A percentile compares a stretch with the other conserved stretches of the same genome.
Conservation (phyloP, 2,888 invertebrate species). For the Elysia crispata region DNA sequence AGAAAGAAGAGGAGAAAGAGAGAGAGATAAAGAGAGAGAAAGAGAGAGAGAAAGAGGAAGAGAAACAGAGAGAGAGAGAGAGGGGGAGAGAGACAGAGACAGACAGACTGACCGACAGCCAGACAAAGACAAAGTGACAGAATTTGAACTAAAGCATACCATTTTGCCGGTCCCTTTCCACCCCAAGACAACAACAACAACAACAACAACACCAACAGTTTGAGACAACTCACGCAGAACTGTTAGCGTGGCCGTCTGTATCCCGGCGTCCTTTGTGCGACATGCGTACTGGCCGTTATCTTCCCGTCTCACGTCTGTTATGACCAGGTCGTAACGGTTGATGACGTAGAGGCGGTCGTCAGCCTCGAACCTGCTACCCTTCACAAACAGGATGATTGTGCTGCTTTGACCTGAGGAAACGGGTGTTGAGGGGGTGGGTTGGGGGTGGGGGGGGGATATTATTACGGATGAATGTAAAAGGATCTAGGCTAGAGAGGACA, state of each 20-base stretch:
- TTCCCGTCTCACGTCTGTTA: slow-evolving; percentile 53
- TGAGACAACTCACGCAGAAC: slow-evolving; percentile 32
- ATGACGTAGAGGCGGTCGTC: slow-evolving; percentile 52
- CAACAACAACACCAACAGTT: too few relatives aligned
- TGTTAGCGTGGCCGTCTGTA: slow-evolving; percentile 41
- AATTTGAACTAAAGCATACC: too few relatives aligned
- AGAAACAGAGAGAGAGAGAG: too few relatives aligned
- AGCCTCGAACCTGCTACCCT: slow-evolving; percentile 45
- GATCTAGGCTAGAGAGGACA: neutral
- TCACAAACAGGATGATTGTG: slow-evolving; percentile 52
- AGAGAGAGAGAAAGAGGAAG: too few relatives aligned
- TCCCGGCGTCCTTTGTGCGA: slow-evolving; percentile 47
- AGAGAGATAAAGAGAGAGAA: too few relatives aligned
- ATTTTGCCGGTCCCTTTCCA: too few relatives aligned
- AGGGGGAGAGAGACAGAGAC: too few relatives aligned
- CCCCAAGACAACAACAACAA: too few relatives aligned
- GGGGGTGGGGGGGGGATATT: too few relatives aligned
- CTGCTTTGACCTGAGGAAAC: neutral
- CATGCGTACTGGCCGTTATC: slow-evolving; percentile 61
- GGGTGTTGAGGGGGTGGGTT: neutral
- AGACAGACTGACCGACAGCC: too few relatives aligned
- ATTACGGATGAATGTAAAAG: neutral
- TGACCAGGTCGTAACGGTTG: slow-evolving; percentile 56
- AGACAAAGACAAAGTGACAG: too few relatives aligned
- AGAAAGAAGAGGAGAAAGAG: too few relatives aligned